A percentile compares a stretch with the other conserved stretches of the same genome.
phyloP scores from a whole-genome alignment of 2,888 invertebrate genomes.

The Erannis defoliaria region DNA sequence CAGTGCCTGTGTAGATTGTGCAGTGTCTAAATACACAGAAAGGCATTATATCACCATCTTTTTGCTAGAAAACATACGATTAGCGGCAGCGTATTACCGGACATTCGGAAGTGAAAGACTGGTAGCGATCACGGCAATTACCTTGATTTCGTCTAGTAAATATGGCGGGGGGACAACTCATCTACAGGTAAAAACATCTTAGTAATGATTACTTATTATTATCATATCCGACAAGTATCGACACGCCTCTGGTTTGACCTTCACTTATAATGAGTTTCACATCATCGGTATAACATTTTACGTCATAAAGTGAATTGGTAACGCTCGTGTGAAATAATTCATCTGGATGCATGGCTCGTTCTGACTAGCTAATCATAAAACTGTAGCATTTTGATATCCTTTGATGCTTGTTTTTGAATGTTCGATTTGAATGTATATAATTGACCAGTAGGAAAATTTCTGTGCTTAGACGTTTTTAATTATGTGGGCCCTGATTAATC shows the following conservation, averaged over 20 bases:
- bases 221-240: constrained; percentile 20
- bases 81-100: too few relatives aligned
- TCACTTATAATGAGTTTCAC: constrained; percentile 22
- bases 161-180: too few relatives aligned
- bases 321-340: constrained; percentile 24
- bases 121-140: too few relatives aligned
- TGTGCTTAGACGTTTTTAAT: not conserved
- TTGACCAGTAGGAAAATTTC: constrained; percentile 18
- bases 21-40: too few relatives aligned
- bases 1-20: too few relatives aligned
- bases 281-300: not conserved
- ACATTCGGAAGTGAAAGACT: too few relatives aligned
- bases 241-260: constrained; percentile 29
- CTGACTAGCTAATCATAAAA: constrained; percentile 14
- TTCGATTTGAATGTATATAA: too few relatives aligned
- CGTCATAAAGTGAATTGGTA: constrained; percentile 6
- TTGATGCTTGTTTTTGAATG: constrained; percentile 33
- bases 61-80: too few relatives aligned
- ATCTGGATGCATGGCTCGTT: constrained; percentile 14
- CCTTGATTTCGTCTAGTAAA: too few relatives aligned
- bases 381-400: constrained; percentile 27
- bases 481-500: too few relatives aligned
- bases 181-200: too few relatives aligned
- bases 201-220: constrained; percentile 4
- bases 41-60: too few relatives aligned